Evolutionary conservation across 1,140 invertebrate species (phyloP), one percentile per base, ranked within the genome.

Genomic region (Papilio helenus): DNA sequence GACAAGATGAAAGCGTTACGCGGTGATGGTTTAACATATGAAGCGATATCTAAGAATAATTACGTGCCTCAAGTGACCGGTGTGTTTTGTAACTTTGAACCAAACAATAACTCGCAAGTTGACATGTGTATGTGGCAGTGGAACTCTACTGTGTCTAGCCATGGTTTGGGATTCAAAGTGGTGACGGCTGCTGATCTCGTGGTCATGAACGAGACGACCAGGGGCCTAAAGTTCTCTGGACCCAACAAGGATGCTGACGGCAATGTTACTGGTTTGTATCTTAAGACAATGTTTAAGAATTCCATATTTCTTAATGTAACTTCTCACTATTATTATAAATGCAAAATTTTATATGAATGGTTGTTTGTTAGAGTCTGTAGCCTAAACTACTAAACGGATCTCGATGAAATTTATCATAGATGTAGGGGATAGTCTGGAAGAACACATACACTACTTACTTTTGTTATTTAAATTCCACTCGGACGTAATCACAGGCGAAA

Each of bases 41-140:
- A 92, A 26, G 88, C 89, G 0, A 80, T 85, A 0, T 84, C 87
- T 29, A 90, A 89, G 72, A 83, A 89, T 76, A 89, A 81, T 26
- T 88, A 90, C 39, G 81, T 90, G 0, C 91, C 94, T 0, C 94
- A 94, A 80, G 92, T 94, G 26, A 90, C 88, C 0, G 94, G 94
- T 14, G 90, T 95, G 5, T 95, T 88, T 29, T 94, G 94, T 79
- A 89, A 92, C 79, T 94, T 94, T 77, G 94, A 95, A 78, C 86
- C 80, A 9, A 71, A 82, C 9, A 89, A 90, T 10, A 83, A 77
- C 14, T 86, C 87, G 1, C 39, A 80, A 3, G n/a, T 84, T 12
- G 88, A 91, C 46, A 87, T 90, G 79, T 95, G 94, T 79, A 90
- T 90, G 84, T 95, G 94, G 94, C 84, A 90, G 29, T 95, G 94